phyloP scores from a whole-genome alignment of 23 tunicate genomes.

The Phallusia fumigata region DNA sequence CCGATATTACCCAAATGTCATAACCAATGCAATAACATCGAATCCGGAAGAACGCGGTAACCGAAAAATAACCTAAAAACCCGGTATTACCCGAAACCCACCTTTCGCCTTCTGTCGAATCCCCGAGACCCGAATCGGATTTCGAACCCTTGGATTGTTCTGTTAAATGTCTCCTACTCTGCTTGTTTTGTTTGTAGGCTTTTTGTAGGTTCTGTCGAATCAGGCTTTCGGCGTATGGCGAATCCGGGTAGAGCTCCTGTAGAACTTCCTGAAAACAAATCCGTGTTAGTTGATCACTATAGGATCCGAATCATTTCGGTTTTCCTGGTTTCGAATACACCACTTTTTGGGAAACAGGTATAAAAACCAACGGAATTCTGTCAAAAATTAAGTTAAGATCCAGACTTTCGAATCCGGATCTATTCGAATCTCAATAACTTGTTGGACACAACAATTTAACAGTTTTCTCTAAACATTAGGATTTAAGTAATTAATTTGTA shows the following conservation, averaged over 20 bases:
- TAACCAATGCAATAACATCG: not conserved
- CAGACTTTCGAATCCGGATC: too few species aligned
- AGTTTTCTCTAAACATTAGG: too few species aligned
- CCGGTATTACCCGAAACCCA: slow-evolving; percentile 17
- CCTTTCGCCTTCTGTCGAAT: slow-evolving; percentile 93
- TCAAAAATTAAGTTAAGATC: too few species aligned
- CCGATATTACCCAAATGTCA: too few species aligned
- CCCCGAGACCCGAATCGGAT: slow-evolving; percentile 93
- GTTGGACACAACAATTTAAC: too few species aligned
- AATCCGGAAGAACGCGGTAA: not conserved
- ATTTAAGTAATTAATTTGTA: too few species aligned
- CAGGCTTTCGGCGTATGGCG: slow-evolving; percentile 88
- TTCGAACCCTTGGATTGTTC: slow-evolving; percentile 75
- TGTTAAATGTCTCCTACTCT: slow-evolving; percentile 5
- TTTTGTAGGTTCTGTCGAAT: slow-evolving; percentile 76
- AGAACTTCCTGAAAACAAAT: slow-evolving; percentile 63
- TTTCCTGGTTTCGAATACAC: too few species aligned
- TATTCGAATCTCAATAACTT: too few species aligned
- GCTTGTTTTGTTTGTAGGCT: slow-evolving; percentile 28
- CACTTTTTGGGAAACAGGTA: too few species aligned
- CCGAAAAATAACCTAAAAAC: not conserved
- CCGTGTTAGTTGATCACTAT: too few species aligned
- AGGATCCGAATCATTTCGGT: too few species aligned
- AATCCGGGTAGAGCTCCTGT: slow-evolving; percentile 90
- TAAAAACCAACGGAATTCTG: too few species aligned